These are phyloP conservation scores for Vulpes lagopus DNA, from an alignment of 2,113 vertebrate genomes.

Conservation along the genomic window DNA sequence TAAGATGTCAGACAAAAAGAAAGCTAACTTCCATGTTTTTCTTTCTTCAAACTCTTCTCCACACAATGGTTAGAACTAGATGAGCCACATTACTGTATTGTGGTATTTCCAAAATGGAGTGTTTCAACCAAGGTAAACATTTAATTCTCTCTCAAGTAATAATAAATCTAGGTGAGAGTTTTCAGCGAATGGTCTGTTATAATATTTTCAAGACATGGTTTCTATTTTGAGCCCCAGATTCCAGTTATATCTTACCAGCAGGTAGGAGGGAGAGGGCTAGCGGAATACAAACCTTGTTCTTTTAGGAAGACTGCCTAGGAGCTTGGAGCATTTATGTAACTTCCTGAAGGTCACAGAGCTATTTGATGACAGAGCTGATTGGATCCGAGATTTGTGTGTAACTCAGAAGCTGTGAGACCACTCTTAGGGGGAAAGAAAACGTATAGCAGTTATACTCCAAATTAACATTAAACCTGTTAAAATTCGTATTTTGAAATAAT, in stretches of 20 bases:
- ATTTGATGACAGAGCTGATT: not conserved
- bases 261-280: not conserved
- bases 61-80: not conserved
- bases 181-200: not conserved
- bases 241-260: not conserved
- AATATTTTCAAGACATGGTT: not conserved
- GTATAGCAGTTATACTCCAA: not conserved
- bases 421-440: not conserved
- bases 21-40: not conserved
- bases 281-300: not conserved
- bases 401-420: not conserved
- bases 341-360: not conserved
- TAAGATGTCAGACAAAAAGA: not conserved
- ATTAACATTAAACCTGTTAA: not conserved
- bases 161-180: not conserved
- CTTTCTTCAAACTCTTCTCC: not conserved
- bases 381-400: conserved; percentile 17
- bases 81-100: not conserved
- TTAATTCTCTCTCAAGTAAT: not conserved
- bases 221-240: not conserved
- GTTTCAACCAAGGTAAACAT: not conserved
- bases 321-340: not conserved
- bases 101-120: not conserved
- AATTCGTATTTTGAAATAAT: conserved; percentile 40
- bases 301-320: not conserved